Base-by-base conservation (phyloP, 2,888 invertebrate genomes). In the Holacanthella duospinosa region DNA sequence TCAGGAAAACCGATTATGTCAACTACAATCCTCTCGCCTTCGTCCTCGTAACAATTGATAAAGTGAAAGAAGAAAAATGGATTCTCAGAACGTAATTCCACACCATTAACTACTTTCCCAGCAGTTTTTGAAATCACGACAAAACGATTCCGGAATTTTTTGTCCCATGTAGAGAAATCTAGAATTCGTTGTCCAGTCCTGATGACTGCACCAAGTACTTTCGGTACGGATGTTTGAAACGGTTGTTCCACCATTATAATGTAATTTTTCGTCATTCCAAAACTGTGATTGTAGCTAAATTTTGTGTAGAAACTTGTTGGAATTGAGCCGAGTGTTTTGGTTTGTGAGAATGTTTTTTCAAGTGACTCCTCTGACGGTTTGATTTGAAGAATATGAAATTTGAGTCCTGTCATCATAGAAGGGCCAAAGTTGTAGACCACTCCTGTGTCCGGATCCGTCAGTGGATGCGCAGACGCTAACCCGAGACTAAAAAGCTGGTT, bases 61-160 rank as follows among this genome's bases (percentile, higher is more conserved):
- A 56, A 29, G 56, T 56, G 56, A n/a, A 56, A 56, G 19, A 29
- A 56, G 29, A 29, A 56, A n/a, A 56, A 56, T 19, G 28, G 29
- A 43, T 21, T 29, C n/a, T 29, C 25, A 2, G 56, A 27, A n/a
- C 29, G 29, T 4, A 56, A 28, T 9, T 56, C 56, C 26, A 27
- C 28, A 24, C 19, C 19, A 21, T 4, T n/a, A 2, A 56, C 28
- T 19, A 56, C 29, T 56, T 56, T 56, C n/a, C 56, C 56, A n/a
- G 56, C 29, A 9, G 19, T n/a, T 25, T 56, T 56, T n/a, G 28
- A 28, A 56, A 56, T 56, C 1, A 56, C 25, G 16, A 29, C n/a
- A 29, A 56, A 56, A 2, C 56, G 56, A 29, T 56, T 56, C 29
- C n/a, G 19, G 12, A 62, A 75, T 4, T 29, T 29, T 28, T 56